phyloP scores from a whole-genome alignment of 2,797 vertebrate species.

The Argyrosomus regius region DNA sequence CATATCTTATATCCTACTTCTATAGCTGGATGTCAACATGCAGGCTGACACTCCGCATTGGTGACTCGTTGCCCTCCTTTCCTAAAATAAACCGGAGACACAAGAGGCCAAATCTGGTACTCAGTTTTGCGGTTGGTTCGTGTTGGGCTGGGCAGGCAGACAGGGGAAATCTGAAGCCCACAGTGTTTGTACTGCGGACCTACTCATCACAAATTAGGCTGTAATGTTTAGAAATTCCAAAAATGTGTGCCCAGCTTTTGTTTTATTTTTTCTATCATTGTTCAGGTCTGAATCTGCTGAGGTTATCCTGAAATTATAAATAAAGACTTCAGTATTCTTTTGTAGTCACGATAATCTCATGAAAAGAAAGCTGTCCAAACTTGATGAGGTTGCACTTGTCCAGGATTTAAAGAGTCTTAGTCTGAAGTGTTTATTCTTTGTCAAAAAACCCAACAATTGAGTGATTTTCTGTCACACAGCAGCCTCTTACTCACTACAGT shows the following conservation, averaged over 20 bases:
- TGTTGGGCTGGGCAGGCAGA: background rate
- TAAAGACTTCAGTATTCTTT: background rate
- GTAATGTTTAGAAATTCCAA: background rate
- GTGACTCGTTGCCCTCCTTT: constrained; percentile 77
- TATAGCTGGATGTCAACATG: constrained; percentile 66
- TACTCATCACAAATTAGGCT: background rate
- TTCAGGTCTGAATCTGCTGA: background rate
- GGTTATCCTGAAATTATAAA: background rate
- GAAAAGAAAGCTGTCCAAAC: background rate
- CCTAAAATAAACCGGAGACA: constrained; percentile 79
- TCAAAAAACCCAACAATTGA: background rate
- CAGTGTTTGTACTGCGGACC: constrained; percentile 5
- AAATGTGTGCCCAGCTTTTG: background rate
- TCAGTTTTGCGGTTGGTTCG: constrained; percentile 40
- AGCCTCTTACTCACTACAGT: background rate
- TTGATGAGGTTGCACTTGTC: constrained; percentile 14
- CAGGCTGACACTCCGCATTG: constrained; percentile 55
- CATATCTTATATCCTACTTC: constrained; percentile 43
- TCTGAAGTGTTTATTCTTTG: too few relatives aligned
- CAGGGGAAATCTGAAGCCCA: constrained; percentile 1
- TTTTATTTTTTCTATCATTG: background rate
- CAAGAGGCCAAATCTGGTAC: constrained; percentile 64
- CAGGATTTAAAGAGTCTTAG: background rate
- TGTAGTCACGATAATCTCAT: background rate
- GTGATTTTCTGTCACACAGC: constrained; percentile 6